These are phyloP conservation scores for Drosophila tropicalis DNA, from an alignment of 1,140 invertebrate genomes.

Conservation along the genomic window DNA sequence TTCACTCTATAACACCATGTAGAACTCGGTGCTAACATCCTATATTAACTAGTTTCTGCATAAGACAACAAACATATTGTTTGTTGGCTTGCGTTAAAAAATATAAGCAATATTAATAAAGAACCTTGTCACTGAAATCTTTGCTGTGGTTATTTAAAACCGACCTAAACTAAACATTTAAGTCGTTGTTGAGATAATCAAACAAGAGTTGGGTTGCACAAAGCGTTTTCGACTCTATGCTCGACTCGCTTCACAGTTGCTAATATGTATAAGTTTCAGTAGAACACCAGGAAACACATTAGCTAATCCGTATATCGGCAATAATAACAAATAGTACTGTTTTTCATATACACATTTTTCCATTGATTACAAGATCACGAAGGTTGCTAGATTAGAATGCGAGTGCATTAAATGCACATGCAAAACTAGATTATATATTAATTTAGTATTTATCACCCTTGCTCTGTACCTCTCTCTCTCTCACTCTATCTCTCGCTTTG, in stretches of 20 bases:
- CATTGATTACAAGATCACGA: slow-evolving; percentile 68
- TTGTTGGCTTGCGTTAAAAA: too few species aligned
- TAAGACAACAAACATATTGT: not conserved
- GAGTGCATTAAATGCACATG: slow-evolving; percentile 58
- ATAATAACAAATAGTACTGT: slow-evolving; percentile 32
- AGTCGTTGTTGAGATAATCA: too few species aligned
- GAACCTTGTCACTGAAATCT: too few species aligned
- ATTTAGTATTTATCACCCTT: not conserved
- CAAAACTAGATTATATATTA: slow-evolving; percentile 38
- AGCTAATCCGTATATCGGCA: slow-evolving; percentile 47
- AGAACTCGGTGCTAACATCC: not conserved
- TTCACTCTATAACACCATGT: not conserved
- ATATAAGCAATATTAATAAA: too few species aligned
- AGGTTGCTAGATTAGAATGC: slow-evolving; percentile 69
- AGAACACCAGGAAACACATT: slow-evolving; percentile 58
- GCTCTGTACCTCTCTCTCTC: not conserved
- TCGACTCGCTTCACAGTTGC: too few species aligned
- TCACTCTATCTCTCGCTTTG: not conserved
- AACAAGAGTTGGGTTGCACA: too few species aligned
- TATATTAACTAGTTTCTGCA: not conserved
- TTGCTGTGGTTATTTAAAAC: too few species aligned
- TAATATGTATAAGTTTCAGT: too few species aligned
- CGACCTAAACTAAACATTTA: too few species aligned
- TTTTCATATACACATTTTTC: slow-evolving; percentile 47
- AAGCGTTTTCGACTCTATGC: too few species aligned